Conservation (phyloP, 2,113 vertebrate species). For the Datnioides undecimradiatus region DNA sequence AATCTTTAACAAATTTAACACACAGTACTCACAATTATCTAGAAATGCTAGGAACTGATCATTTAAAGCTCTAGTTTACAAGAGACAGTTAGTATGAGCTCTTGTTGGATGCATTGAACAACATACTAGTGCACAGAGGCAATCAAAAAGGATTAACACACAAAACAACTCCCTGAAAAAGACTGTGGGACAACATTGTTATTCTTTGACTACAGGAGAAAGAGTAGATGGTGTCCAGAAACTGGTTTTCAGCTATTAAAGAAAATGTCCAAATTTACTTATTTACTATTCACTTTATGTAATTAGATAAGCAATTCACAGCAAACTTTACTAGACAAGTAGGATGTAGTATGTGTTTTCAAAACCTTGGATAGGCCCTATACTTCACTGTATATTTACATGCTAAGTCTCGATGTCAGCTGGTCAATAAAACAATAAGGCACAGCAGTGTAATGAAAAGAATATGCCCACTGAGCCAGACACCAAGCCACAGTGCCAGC, state of each 20-base stretch:
- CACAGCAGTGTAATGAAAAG: slow-evolving; percentile 69
- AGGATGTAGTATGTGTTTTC: neutral
- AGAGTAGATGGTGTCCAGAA: neutral
- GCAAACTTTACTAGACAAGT: neutral
- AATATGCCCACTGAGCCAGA: slow-evolving; percentile 73
- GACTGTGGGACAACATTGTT: too few species aligned
- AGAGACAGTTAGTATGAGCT: neutral
- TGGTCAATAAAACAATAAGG: slow-evolving; percentile 77
- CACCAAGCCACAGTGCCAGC: slow-evolving; percentile 64
- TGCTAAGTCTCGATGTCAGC: slow-evolving; percentile 62
- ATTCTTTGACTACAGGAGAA: neutral
- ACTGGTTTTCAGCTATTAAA: neutral
- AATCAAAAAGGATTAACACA: neutral
- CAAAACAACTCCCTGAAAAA: neutral
- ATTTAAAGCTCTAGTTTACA: neutral
- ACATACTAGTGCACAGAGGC: neutral
- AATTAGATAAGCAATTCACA: neutral
- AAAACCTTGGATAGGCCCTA: slow-evolving; percentile 9
- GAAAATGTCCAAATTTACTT: neutral
- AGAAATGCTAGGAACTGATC: neutral
- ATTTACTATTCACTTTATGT: neutral
- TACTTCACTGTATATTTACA: slow-evolving; percentile 44
- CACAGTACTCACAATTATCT: neutral
- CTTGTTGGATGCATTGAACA: neutral
- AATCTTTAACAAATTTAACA: neutral